These are phyloP conservation scores for Eubucco bourcierii DNA, from an alignment of 2,113 vertebrate genomes.

Conservation along the genomic window DNA sequence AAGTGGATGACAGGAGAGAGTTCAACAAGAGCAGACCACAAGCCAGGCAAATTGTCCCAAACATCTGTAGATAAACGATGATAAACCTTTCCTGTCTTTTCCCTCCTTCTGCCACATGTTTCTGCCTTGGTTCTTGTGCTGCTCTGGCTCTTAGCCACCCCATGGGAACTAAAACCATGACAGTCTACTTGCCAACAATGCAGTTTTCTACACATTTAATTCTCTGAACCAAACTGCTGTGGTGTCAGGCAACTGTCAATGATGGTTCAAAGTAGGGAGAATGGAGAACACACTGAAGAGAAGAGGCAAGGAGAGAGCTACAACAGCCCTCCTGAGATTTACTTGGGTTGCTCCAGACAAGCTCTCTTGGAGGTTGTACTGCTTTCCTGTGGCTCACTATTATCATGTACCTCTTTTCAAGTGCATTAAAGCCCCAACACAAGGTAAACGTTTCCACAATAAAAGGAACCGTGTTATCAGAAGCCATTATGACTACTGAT, in stretches of 20 bases:
- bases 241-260: not conserved
- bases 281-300: not conserved
- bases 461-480: not conserved
- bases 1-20: not conserved
- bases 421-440: not conserved
- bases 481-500: not conserved
- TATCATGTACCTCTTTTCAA: not conserved
- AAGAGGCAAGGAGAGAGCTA: not conserved
- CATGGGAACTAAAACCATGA: not conserved
- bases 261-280: not conserved
- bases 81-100: not conserved
- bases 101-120: not conserved
- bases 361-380: not conserved
- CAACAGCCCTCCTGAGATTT: not conserved
- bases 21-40: accelerated
- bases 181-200: not conserved
- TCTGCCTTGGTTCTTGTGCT: not conserved
- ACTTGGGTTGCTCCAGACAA: not conserved
- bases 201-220: not conserved
- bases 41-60: not conserved
- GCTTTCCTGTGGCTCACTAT: not conserved
- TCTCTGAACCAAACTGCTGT: not conserved
- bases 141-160: not conserved
- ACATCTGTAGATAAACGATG: not conserved
- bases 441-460: not conserved